Percentiles rank a stretch among this genome's conserved stretches.
phyloP scores from a whole-genome alignment of 2,888 invertebrate genomes.

The Melitaea athalia region DNA sequence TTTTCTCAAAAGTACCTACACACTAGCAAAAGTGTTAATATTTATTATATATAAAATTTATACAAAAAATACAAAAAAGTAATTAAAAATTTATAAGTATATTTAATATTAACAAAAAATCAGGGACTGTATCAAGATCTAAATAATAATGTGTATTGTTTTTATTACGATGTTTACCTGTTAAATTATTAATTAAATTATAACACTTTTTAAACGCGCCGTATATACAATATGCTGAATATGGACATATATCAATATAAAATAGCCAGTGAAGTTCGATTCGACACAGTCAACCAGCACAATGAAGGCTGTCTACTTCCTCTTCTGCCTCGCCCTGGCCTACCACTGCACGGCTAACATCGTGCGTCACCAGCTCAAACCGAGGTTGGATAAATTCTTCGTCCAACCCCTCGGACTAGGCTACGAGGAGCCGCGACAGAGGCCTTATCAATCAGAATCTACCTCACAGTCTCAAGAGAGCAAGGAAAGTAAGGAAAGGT shows the following conservation, averaged over 20 bases:
- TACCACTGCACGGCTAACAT: constrained; percentile 62
- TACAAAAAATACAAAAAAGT: no score
- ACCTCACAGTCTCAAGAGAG: constrained; percentile 32
- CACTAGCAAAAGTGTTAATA: no score
- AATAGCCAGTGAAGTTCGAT: constrained; percentile 6
- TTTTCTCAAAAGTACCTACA: no score
- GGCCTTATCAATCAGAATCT: constrained; percentile 41
- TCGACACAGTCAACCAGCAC: constrained; percentile 50
- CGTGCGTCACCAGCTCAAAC: constrained; percentile 54
- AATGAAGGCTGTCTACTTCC: constrained; percentile 67
- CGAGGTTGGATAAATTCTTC: constrained; percentile 48
- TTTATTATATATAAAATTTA: no score
- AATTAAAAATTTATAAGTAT: no score
- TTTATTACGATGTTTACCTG: background rate
- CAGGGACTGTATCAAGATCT: no score
- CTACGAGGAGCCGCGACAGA: constrained; percentile 38
- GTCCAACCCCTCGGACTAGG: constrained; percentile 53
- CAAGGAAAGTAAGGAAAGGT: constrained; percentile 33
- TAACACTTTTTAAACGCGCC: background rate
- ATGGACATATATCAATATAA: constrained; percentile 36
- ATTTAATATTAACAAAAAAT: no score
- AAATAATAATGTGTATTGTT: no score
- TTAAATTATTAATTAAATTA: background rate
- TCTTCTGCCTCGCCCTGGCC: constrained; percentile 66
- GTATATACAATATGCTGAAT: constrained; percentile 22